A percentile compares a stretch with the other conserved stretches of the same genome.
Conservation (phyloP, 2,797 vertebrate species). For the Channallabes apus region DNA sequence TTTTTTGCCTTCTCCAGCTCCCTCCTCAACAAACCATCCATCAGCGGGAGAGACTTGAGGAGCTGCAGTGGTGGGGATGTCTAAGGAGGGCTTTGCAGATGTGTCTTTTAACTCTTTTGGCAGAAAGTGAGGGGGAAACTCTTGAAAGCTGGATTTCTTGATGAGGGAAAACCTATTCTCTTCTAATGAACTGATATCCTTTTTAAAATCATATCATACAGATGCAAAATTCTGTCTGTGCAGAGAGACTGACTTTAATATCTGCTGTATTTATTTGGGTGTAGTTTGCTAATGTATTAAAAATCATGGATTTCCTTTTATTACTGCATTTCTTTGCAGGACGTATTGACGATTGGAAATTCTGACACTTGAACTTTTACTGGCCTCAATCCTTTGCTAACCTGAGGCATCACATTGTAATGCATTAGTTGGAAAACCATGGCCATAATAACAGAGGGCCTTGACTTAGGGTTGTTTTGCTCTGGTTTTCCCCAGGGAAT, state of each 20-base stretch:
- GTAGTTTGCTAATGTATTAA: neutral
- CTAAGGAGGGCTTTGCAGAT: constrained; percentile 55
- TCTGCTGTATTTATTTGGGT: neutral
- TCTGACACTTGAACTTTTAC: neutral
- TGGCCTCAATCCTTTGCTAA: neutral
- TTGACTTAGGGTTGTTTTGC: constrained; percentile 37
- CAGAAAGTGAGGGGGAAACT: constrained; percentile 26
- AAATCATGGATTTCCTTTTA: neutral
- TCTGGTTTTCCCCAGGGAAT: constrained; percentile 62
- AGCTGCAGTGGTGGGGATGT: constrained; percentile 46
- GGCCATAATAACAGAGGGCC: constrained; percentile 28
- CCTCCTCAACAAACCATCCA: constrained; percentile 55
- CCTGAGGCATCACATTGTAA: neutral
- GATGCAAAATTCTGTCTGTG: neutral
- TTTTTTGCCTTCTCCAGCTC: constrained; percentile 52
- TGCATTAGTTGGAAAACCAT: constrained; percentile 21
- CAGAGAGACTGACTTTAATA: neutral
- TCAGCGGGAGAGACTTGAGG: constrained; percentile 52
- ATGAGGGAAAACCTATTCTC: constrained; percentile 13
- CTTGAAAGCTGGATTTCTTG: constrained; percentile 37
- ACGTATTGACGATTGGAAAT: neutral
- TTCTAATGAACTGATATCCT: constrained; percentile 22
- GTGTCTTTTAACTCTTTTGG: constrained; percentile 57
- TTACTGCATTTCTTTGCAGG: neutral
- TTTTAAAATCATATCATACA: neutral